Evolutionary conservation across 2,113 vertebrate genomes (phyloP), one percentile per base, ranked within the genome.

Genomic region (Heterocephalus glaber): DNA sequence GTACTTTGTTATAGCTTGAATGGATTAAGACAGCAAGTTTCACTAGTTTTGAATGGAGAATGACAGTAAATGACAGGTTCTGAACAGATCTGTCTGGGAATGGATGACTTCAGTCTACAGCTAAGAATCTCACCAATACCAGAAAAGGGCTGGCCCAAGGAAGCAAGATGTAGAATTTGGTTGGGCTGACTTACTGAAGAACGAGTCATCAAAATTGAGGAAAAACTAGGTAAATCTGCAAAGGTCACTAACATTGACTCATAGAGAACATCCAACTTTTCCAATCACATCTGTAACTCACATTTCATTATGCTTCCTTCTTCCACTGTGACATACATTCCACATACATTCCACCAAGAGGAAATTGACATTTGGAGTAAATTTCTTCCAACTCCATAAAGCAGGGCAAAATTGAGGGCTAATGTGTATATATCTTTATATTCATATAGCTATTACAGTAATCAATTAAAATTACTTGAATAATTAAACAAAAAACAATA

Each of bases 401-500:
- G 2, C 3, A 8, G 60, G 20, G 7, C 72, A 93, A 63, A 61
- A 81, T 44, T 86, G 86, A 90, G 63, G 87, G 85, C 17, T 20
- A 87, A 90, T 58, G 56, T 58, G 17, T 0, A 1, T 41, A 85
- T 85, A 91, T 85, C 76, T 97, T n/a, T 47, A 96, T 81, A 79
- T 83, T 97, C 93, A 95, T 86, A 94, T 85, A 96, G 85, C 92
- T 97, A 87, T 90, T 92, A 94, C 96, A 97, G 91, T 28, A 2
- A 86, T 30, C 85, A 92, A 97, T 97, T 97, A 97, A 84, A 83
- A 85, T 94, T 94, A 95, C 92, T 95, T 85, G 0, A 97, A 74
- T 86, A 98, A 92, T 95, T 96, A 91, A 95, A 93, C 77, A 66
- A 33, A 16, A 97, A 98, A 95, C 52, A 97, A 68, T 86, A 89